Percentiles rank a stretch among this genome's conserved stretches.
Evolutionary conservation across 2,113 vertebrate species (phyloP).

Genomic region (Gallinago media): DNA sequence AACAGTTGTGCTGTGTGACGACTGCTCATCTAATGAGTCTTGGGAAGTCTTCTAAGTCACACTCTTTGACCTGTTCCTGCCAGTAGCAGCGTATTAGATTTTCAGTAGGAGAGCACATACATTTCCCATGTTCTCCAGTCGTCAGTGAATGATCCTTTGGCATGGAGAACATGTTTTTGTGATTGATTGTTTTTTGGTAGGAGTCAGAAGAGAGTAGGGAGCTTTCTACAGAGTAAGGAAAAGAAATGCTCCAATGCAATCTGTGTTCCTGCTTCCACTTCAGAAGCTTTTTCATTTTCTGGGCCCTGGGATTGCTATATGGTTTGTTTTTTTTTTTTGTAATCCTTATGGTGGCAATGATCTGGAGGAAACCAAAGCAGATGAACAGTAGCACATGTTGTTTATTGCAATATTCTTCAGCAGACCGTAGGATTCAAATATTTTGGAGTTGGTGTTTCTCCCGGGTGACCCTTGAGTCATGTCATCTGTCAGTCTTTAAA

Average conservation of each 20-base stretch:
- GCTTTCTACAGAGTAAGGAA: not conserved
- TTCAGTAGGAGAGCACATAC: not conserved
- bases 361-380: not conserved
- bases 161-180: not conserved
- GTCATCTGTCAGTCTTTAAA: not conserved
- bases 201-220: not conserved
- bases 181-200: not conserved
- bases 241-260: not conserved
- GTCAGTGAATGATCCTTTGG: not conserved
- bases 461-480: not conserved
- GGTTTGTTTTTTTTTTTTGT: not conserved
- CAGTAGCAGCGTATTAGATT: not conserved
- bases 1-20: not conserved
- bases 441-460: not conserved
- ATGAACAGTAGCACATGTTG: not conserved
- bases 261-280: not conserved
- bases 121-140: not conserved
- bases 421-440: not conserved
- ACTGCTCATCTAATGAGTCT: not conserved
- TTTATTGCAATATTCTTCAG: not conserved
- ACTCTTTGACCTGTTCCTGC: not conserved
- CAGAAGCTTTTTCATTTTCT: not conserved
- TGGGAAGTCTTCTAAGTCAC: not conserved
- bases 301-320: not conserved
- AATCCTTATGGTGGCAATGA: not conserved